A percentile compares a stretch with the other conserved stretches of the same genome.
Evolutionary conservation across 2,797 vertebrate genomes (phyloP).

Genomic region (Tokudaia tokunoshimensis): DNA sequence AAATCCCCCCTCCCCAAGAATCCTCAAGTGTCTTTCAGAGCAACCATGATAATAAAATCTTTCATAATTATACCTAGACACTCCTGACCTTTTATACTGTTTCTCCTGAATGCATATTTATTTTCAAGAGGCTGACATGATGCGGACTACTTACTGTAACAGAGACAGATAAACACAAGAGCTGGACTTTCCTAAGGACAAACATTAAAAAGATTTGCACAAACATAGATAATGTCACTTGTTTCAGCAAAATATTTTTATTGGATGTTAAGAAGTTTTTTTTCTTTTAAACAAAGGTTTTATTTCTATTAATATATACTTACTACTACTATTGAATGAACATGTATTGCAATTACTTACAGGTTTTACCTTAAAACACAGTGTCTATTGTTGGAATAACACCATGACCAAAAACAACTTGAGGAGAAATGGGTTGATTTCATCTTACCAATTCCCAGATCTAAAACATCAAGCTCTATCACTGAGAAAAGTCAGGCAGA

Average conservation of each 20-base stretch:
- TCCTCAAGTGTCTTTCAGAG: background rate
- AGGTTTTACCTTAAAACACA: slow-evolving; percentile 36
- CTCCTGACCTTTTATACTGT: slow-evolving; percentile 1
- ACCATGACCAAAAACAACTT: background rate
- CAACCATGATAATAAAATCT: background rate
- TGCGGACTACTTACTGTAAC: background rate
- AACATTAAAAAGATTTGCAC: slow-evolving; percentile 1
- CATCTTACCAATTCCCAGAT: too few species aligned
- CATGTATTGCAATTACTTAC: background rate
- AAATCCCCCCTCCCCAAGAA: background rate
- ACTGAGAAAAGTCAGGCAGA: too few species aligned
- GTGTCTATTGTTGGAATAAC: background rate
- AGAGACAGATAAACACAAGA: background rate
- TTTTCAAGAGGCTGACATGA: slow-evolving; percentile 9
- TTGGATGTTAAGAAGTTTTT: background rate
- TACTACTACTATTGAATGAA: slow-evolving; percentile 42
- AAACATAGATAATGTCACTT: background rate
- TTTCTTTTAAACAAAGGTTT: background rate
- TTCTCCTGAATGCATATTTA: background rate
- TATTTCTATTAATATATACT: background rate
- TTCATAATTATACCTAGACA: slow-evolving; percentile 20
- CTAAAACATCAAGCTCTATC: background rate
- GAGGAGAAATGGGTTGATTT: background rate
- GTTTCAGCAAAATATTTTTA: slow-evolving; percentile 33
- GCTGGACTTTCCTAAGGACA: background rate